Evolutionary conservation across 2,797 vertebrate genomes (phyloP), one percentile per base, ranked within the genome.

Genomic region (Lates japonicus): DNA sequence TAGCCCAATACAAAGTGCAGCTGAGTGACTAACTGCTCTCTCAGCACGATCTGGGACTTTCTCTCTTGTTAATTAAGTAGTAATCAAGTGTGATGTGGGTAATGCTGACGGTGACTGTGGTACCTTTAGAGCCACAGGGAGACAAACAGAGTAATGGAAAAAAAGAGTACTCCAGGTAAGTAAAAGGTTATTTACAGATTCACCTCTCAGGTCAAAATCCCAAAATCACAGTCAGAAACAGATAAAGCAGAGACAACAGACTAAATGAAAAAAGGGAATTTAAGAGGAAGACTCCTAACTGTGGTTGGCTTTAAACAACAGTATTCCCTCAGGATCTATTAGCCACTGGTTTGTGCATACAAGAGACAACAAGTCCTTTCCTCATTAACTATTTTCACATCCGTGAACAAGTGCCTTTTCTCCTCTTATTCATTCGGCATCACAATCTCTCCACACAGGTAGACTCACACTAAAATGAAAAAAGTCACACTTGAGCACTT

Each of bases 1-100:
- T 1, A 58, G 1, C 17, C 25, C 4, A 49, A 31, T 10, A 37
- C 14, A 69, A 59, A 66, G 13, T 74, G 44, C 48, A 55, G 25
- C 74, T 58, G 25, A 78, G 41, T 46, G 55, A 69, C 39, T 72
- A 46, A 76, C 46, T 68, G 74, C 42, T 64, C 66, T 46, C 71
- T 74, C 66, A 72, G 55, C 70, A 76, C 11, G 25, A 81, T 72
- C 60, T 39, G 70, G 31, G 76, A 84, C 80, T 81, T 81, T 78
- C 81, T 49, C 31, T 76, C 82, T 31, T 33, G 66, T 75, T 91
- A 88, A 92, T 91, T 74, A 87, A 80, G 85, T 65, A 74, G 83
- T 84, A 84, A 90, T 88, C 86, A 89, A 85, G 76, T 89, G 85
- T 13, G 33, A 48, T 67, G 86, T 52, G 67, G 63, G 33, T 31